phyloP scores from a whole-genome alignment of 2,888 invertebrate genomes.

The Agrilus cyanescens region DNA sequence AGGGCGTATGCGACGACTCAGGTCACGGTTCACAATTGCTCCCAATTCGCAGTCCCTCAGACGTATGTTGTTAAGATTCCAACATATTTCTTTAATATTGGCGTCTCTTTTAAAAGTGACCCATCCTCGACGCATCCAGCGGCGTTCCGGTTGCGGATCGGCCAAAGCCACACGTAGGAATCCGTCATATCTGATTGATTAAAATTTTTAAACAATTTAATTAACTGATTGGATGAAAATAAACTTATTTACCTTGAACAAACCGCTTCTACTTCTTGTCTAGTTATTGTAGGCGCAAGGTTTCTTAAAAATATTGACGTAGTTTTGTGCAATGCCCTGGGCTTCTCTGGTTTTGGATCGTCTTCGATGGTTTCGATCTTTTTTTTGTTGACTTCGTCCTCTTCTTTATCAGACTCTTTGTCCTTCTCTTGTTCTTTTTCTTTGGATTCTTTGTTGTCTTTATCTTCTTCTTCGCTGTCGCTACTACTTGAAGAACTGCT shows the following conservation, averaged over 20 bases:
- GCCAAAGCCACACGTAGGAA: constrained; percentile 92
- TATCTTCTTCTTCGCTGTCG: constrained; percentile 27
- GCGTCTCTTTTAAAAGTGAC: constrained; percentile 94
- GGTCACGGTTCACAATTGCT: constrained; percentile 92
- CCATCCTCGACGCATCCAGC: constrained; percentile 97
- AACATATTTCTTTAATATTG: constrained; percentile 98
- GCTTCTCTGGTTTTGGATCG: constrained; percentile 39
- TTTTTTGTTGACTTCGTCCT: constrained; percentile 38
- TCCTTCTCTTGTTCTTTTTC: constrained; percentile 27
- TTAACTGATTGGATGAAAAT: too few species aligned
- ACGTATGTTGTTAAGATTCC: constrained; percentile 94
- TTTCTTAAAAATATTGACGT: constrained; percentile 95
- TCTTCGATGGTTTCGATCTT: constrained; percentile 35
- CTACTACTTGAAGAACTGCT: constrained; percentile 38
- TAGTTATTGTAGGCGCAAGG: constrained; percentile 90
- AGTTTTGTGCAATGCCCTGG: constrained; percentile 81
- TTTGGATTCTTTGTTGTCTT: constrained; percentile 23
- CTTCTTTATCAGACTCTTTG: constrained; percentile 26
- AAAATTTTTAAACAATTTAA: constrained; percentile 31
- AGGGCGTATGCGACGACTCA: constrained; percentile 85
- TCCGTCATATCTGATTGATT: constrained; percentile 70
- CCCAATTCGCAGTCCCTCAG: constrained; percentile 83
- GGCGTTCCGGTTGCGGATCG: constrained; percentile 90
- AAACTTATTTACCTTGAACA: constrained; percentile 14
- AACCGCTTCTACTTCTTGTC: constrained; percentile 54